phyloP scores from a whole-genome alignment of 1,140 invertebrate species.

The Zelostemma sp. region DNA sequence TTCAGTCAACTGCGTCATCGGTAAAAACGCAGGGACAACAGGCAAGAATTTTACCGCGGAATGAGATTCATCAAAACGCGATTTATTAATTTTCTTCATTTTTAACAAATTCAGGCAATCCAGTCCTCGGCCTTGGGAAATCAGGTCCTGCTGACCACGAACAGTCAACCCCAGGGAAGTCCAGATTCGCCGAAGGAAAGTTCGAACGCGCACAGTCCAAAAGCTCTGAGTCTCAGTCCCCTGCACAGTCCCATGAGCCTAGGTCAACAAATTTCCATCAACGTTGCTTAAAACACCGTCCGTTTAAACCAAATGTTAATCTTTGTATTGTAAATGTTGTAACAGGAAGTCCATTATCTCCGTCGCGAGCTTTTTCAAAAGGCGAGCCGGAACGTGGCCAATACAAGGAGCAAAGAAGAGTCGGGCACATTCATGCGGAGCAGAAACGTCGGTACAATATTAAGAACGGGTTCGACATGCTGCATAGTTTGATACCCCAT shows the following conservation, averaged over 20 bases:
- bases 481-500: slow-evolving; percentile 94
- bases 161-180: slow-evolving; percentile 56
- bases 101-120: slow-evolving; percentile 43
- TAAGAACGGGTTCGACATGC: slow-evolving; percentile 96
- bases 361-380: slow-evolving; percentile 57
- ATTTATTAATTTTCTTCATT: too few relatives aligned
- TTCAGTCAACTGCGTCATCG: slow-evolving; percentile 57
- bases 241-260: slow-evolving; percentile 66
- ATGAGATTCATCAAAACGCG: too few relatives aligned
- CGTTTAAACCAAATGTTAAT: too few relatives aligned
- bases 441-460: slow-evolving; percentile 98
- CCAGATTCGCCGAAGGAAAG: slow-evolving; percentile 64
- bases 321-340: too few relatives aligned
- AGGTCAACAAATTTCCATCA: too few relatives aligned
- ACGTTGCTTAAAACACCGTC: too few relatives aligned
- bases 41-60: slow-evolving; percentile 28
- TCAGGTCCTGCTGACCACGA: slow-evolving; percentile 55
- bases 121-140: slow-evolving; percentile 45
- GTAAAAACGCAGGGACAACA: slow-evolving; percentile 66
- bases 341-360: slow-evolving; percentile 64
- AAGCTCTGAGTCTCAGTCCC: slow-evolving; percentile 66
- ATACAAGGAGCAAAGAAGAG: slow-evolving; percentile 78
- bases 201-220: slow-evolving; percentile 60
- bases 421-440: slow-evolving; percentile 96
- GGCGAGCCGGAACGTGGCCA: slow-evolving; percentile 63